Conservation (phyloP, 2,888 invertebrate species). For the Subacronicta megacephala region DNA sequence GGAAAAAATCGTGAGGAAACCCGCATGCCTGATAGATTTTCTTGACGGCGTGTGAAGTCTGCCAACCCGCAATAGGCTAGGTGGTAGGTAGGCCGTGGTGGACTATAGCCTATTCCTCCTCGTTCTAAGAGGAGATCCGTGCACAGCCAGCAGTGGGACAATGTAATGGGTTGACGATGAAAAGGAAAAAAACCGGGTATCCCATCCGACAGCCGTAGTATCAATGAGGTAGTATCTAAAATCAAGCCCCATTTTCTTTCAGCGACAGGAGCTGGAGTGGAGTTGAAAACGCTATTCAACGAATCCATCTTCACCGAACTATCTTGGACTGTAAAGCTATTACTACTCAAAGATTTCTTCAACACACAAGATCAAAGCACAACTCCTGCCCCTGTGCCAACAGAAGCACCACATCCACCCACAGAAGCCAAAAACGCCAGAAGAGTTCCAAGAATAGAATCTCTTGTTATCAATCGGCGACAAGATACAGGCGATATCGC, state of each 20-base stretch:
- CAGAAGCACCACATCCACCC: not conserved
- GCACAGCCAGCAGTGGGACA: no score
- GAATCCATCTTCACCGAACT: constrained; percentile 28
- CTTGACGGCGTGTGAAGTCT: no score
- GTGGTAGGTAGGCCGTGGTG: no score
- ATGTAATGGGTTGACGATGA: no score
- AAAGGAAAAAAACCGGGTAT: no score
- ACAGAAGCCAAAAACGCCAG: not conserved
- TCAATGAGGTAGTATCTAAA: not conserved
- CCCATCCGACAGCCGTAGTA: no score
- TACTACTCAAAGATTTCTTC: constrained; percentile 12
- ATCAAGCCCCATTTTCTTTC: not conserved
- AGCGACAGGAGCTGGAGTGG: not conserved
- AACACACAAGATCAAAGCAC: not conserved
- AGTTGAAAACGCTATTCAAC: constrained; percentile 2
- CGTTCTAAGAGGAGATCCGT: no score
- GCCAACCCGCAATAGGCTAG: no score
- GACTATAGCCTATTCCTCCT: no score
- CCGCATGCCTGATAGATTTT: no score
- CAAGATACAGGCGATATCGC: not conserved
- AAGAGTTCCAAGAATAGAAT: constrained; percentile 13
- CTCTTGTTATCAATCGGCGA: constrained; percentile 3
- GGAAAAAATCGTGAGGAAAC: no score
- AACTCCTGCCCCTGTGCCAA: no score
- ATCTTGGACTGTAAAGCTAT: constrained; percentile 32